phyloP scores from a whole-genome alignment of 2,888 invertebrate genomes.

The Herminia tarsipennalis region DNA sequence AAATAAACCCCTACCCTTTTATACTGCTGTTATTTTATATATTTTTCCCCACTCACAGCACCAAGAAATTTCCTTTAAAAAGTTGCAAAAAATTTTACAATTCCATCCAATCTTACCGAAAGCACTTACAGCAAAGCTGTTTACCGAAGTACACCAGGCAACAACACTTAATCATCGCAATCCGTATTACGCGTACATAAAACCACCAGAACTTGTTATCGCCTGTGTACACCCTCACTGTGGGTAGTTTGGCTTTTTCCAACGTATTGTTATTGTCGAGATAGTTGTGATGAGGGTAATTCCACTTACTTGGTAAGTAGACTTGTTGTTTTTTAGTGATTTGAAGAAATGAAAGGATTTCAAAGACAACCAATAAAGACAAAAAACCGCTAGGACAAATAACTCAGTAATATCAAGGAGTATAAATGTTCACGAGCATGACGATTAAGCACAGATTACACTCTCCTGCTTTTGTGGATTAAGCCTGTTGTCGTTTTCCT shows the following conservation, averaged over 20 bases:
- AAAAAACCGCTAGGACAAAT: no score
- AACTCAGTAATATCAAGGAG: no score
- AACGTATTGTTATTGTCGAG: constrained; percentile 18
- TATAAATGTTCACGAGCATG: no score
- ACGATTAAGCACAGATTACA: no score
- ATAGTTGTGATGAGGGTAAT: constrained; percentile 35
- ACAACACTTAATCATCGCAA: constrained; percentile 44
- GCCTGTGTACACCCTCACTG: constrained; percentile 36
- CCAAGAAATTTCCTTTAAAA: constrained; percentile 7
- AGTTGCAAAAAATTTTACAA: constrained; percentile 15
- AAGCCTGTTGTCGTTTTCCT: no score
- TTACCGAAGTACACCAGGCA: constrained; percentile 34
- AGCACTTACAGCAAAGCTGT: constrained; percentile 27
- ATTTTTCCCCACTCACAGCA: not conserved
- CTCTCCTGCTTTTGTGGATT: no score
- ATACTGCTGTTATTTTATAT: not conserved
- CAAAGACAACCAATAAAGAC: no score
- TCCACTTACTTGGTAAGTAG: constrained; percentile 4
- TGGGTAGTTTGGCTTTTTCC: constrained; percentile 23
- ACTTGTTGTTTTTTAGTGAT: not conserved
- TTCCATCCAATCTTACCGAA: constrained; percentile 36
- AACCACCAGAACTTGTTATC: constrained; percentile 46
- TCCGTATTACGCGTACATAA: constrained; percentile 44
- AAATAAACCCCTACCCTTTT: not conserved
- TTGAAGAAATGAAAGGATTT: no score